phyloP scores from a whole-genome alignment of 1,140 invertebrate species.

The Nebria ingens region DNA sequence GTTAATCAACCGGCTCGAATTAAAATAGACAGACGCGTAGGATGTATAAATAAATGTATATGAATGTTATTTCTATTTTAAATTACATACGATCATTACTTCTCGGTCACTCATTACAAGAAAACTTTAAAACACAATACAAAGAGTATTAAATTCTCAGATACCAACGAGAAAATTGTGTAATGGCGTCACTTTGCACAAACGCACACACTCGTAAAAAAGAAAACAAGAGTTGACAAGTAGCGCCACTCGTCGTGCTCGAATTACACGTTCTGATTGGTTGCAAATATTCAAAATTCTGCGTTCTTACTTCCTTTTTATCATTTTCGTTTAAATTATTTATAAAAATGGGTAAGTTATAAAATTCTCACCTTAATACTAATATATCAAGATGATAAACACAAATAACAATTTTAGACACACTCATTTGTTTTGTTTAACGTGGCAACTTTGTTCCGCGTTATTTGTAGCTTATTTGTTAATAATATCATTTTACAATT shows the following conservation, averaged over 20 bases:
- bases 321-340: too few relatives aligned
- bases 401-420: too few relatives aligned
- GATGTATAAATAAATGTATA: slow-evolving; percentile 9
- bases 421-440: too few relatives aligned
- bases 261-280: background rate
- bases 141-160: background rate
- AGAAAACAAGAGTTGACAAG: background rate
- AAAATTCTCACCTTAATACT: too few relatives aligned
- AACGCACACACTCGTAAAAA: background rate
- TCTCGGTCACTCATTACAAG: slow-evolving; percentile 22
- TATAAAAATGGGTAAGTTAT: too few relatives aligned
- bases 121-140: slow-evolving; percentile 8
- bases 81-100: slow-evolving; percentile 17
- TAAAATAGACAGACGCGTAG: background rate
- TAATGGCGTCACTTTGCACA: background rate
- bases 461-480: too few relatives aligned
- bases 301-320: background rate
- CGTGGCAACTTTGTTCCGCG: too few relatives aligned
- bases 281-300: background rate
- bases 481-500: too few relatives aligned
- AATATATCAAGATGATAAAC: too few relatives aligned
- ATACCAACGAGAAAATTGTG: background rate
- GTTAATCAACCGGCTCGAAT: slow-evolving; percentile 10
- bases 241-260: background rate
- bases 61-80: background rate